These are phyloP conservation scores for Drosophila seclusa DNA, from an alignment of 2,888 invertebrate species.

Conservation along the genomic window DNA sequence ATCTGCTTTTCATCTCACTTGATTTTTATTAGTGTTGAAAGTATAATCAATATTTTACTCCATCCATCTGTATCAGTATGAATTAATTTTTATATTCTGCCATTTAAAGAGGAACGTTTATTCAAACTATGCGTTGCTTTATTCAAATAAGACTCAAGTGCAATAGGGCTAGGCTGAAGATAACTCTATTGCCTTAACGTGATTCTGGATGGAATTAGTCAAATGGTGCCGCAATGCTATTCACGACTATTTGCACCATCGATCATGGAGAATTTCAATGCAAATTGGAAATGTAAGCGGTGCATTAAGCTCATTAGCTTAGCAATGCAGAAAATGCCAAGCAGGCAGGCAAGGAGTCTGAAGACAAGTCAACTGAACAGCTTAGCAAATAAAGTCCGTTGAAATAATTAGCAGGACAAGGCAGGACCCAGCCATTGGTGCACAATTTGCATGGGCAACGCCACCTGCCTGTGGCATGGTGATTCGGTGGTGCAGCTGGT, in stretches of 20 bases:
- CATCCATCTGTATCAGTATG: background rate
- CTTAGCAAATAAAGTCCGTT: constrained; percentile 65
- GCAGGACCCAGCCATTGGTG: constrained; percentile 14
- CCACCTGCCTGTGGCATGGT: constrained; percentile 32
- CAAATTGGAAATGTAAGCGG: constrained; percentile 39
- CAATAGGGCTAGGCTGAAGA: background rate
- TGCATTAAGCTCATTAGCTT: constrained; percentile 63
- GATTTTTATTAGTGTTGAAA: background rate
- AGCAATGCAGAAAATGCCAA: constrained; percentile 57
- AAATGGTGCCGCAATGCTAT: background rate
- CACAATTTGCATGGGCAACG: constrained; percentile 59
- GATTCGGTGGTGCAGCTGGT: background rate
- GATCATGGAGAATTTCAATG: constrained; percentile 31
- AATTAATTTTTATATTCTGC: background rate
- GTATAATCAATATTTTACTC: background rate
- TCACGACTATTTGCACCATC: constrained; percentile 6
- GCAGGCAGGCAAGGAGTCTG: constrained; percentile 11
- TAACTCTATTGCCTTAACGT: background rate
- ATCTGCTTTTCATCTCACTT: background rate
- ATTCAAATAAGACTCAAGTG: background rate
- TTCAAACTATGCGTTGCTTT: background rate
- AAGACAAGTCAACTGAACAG: constrained; percentile 51
- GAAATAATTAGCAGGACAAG: constrained; percentile 68
- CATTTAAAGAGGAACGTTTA: background rate
- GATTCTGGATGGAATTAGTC: background rate